Evolutionary conservation across 1,140 invertebrate species (phyloP).

Genomic region (Meloidogyne chitwoodi): DNA sequence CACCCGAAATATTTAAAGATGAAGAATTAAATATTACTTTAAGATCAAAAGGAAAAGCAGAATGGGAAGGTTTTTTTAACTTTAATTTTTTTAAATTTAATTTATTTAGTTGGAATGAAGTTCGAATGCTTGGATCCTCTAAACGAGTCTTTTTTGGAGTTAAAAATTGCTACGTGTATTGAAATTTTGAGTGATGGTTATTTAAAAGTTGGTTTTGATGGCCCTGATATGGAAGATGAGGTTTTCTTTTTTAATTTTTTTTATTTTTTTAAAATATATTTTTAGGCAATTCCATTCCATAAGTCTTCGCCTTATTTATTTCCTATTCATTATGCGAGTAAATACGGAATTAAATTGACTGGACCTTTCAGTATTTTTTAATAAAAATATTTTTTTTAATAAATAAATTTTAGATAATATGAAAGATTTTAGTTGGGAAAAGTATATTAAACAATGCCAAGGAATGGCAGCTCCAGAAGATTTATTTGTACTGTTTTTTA

Average conservation of each 20-base stretch:
- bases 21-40: background rate
- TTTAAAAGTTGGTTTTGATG: constrained; percentile 45
- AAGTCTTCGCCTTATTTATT: constrained; percentile 29
- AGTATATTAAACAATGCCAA: constrained; percentile 28
- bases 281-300: constrained; percentile 28
- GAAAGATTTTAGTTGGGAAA: constrained; percentile 23
- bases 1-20: background rate
- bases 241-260: background rate
- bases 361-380: constrained; percentile 15
- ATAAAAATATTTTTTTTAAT: background rate
- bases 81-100: background rate
- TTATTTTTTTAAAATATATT: background rate
- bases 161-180: constrained; percentile 38
- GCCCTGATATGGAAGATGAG: constrained; percentile 38
- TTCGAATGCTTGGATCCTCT: constrained; percentile 46
- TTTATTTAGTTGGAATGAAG: constrained; percentile 29
- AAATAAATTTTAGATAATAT: constrained; percentile 14
- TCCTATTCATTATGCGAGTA: constrained; percentile 21
- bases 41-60: background rate
- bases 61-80: background rate
- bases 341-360: constrained; percentile 21
- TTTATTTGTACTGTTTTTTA: constrained; percentile 15
- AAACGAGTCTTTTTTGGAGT: constrained; percentile 23
- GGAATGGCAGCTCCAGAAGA: constrained; percentile 19
- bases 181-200: constrained; percentile 34